These are phyloP conservation scores for Epinotia nisella DNA, from an alignment of 2,888 invertebrate genomes.

Conservation along the genomic window DNA sequence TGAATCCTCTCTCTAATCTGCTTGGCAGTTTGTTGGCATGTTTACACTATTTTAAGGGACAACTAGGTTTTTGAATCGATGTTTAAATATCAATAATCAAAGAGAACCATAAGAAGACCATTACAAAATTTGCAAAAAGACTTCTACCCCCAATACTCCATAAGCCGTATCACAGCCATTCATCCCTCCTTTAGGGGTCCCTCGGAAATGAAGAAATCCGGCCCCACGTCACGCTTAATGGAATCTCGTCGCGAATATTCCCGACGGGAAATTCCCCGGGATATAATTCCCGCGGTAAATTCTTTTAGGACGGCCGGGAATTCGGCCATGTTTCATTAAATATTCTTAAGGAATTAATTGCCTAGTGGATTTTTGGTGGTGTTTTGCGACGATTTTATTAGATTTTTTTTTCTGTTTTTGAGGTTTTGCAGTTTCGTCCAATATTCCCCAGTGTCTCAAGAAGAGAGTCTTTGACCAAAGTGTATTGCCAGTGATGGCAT, in stretches of 20 bases:
- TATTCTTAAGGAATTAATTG: slow-evolving; percentile 41
- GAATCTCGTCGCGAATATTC: slow-evolving; percentile 45
- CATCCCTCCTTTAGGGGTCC: slow-evolving; percentile 42
- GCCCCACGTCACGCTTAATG: slow-evolving; percentile 49
- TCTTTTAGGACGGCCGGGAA: slow-evolving; percentile 34
- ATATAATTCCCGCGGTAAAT: slow-evolving; percentile 42
- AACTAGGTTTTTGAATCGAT: no score
- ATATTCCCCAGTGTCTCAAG: no score
- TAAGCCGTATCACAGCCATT: slow-evolving; percentile 34
- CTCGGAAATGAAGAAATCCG: slow-evolving; percentile 53
- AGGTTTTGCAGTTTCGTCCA: no score
- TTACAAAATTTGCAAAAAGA: slow-evolving; percentile 19
- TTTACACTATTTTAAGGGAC: no score
- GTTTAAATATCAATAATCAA: no score
- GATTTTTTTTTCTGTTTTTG: neutral
- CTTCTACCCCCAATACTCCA: neutral
- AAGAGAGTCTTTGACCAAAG: no score
- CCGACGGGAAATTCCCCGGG: slow-evolving; percentile 34
- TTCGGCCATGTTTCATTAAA: slow-evolving; percentile 30
- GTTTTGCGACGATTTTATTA: slow-evolving; percentile 9
- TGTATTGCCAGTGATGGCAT: no score
- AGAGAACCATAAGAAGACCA: neutral
- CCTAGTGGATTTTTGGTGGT: slow-evolving; percentile 9
- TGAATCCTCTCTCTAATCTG: no score
- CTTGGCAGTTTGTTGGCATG: no score